A percentile compares a stretch with the other conserved stretches of the same genome.
Evolutionary conservation across 2,888 invertebrate species (phyloP).

Genomic region (Alentia gelatinosa): DNA sequence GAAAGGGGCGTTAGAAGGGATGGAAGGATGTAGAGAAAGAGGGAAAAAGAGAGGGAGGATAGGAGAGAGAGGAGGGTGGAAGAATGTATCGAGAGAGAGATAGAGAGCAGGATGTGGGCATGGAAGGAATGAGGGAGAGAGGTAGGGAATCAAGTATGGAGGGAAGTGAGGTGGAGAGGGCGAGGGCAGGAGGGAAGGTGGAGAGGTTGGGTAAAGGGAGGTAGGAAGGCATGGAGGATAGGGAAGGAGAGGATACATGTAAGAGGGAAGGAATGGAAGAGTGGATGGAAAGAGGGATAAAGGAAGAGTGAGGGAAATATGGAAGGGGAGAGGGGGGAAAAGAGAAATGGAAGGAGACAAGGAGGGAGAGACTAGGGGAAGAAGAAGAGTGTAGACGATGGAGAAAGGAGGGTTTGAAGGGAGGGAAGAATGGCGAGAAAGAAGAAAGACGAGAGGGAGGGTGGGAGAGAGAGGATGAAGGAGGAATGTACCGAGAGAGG

Average conservation of each 20-base stretch:
- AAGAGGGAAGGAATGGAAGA: neutral
- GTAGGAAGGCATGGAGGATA: neutral
- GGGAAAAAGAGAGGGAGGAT: neutral
- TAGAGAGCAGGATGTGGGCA: neutral
- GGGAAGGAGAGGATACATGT: neutral
- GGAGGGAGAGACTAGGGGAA: neutral
- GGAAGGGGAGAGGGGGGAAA: neutral
- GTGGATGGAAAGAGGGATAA: neutral
- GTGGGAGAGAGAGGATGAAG: neutral
- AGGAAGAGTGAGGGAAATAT: neutral
- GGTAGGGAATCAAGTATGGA: neutral
- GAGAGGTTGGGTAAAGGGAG: neutral
- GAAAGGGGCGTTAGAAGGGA: neutral
- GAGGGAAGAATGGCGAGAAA: neutral
- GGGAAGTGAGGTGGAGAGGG: neutral
- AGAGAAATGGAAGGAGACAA: neutral
- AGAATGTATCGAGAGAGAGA: neutral
- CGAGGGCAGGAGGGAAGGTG: neutral
- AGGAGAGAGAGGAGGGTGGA: neutral
- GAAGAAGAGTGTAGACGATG: neutral
- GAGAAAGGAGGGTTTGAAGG: neutral
- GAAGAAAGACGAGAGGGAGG: neutral
- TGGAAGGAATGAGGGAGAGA: neutral
- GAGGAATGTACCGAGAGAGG: neutral
- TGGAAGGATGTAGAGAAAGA: neutral